These are phyloP conservation scores for Linepithema humile DNA, from an alignment of 1,140 invertebrate species.

Conservation along the genomic window DNA sequence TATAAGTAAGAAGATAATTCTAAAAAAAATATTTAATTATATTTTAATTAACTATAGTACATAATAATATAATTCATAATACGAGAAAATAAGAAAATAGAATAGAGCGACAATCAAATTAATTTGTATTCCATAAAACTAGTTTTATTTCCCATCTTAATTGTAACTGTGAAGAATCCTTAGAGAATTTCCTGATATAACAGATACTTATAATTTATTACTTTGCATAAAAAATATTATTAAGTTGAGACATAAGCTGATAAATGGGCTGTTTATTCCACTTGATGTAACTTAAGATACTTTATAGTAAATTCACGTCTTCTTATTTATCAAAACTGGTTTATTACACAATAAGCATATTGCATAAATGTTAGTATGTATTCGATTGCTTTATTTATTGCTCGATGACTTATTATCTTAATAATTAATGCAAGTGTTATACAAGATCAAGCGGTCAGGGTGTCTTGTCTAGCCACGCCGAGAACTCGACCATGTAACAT, in stretches of 20 bases:
- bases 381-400: neutral
- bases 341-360: neutral
- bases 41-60: neutral
- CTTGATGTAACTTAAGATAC: neutral
- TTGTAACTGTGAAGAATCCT: neutral
- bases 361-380: neutral
- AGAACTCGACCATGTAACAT: conserved; percentile 29
- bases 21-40: neutral
- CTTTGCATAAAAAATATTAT: neutral
- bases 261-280: neutral
- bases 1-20: neutral
- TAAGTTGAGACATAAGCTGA: neutral
- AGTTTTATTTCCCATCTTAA: neutral
- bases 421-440: neutral
- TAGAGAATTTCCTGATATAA: neutral
- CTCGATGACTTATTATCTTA: neutral
- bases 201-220: neutral
- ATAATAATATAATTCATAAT: conserved; percentile 3
- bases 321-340: conserved; percentile 4
- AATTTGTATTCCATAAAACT: neutral
- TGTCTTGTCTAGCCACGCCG: neutral
- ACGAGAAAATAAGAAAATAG: conserved; percentile 2
- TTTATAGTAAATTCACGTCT: neutral
- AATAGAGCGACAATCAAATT: conserved; percentile 30
- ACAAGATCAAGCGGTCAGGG: conserved; percentile 23